These are phyloP conservation scores for Pitta sordida DNA, from an alignment of 2,113 vertebrate species.

Conservation along the genomic window DNA sequence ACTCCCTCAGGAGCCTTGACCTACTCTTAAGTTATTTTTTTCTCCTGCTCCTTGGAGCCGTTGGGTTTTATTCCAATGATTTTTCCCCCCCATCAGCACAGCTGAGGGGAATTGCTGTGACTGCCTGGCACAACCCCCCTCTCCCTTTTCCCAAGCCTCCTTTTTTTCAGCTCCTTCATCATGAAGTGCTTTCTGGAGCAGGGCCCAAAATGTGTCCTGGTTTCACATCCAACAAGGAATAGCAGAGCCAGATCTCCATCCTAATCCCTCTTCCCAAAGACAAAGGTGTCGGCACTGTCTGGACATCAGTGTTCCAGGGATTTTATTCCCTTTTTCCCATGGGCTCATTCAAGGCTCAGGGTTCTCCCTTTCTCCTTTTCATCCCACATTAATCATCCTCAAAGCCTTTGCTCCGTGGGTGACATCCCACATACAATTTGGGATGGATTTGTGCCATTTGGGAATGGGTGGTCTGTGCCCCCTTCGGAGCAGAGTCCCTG, in stretches of 20 bases:
- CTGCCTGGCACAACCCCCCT: slow-evolving; percentile 2
- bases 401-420: background rate
- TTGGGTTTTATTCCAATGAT: background rate
- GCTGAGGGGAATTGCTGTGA: slow-evolving; percentile 20
- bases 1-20: slow-evolving; percentile 28
- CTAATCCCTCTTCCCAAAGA: slow-evolving; percentile 29
- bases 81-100: background rate
- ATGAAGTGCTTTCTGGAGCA: slow-evolving; percentile 16
- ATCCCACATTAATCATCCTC: background rate
- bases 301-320: background rate
- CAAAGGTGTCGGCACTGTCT: slow-evolving; percentile 12
- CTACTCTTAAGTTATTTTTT: slow-evolving; percentile 35
- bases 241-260: background rate
- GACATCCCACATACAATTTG: background rate
- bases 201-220: background rate
- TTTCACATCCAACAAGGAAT: background rate
- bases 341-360: background rate
- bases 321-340: background rate
- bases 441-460: background rate
- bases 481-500: too few relatives aligned
- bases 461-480: too few relatives aligned
- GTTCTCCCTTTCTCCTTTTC: background rate
- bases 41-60: slow-evolving; percentile 12
- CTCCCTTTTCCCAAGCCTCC: background rate
- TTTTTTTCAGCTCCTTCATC: background rate